These are phyloP conservation scores for Poecilobothrus nobilitatus DNA, from an alignment of 2,888 invertebrate genomes.

Conservation along the genomic window DNA sequence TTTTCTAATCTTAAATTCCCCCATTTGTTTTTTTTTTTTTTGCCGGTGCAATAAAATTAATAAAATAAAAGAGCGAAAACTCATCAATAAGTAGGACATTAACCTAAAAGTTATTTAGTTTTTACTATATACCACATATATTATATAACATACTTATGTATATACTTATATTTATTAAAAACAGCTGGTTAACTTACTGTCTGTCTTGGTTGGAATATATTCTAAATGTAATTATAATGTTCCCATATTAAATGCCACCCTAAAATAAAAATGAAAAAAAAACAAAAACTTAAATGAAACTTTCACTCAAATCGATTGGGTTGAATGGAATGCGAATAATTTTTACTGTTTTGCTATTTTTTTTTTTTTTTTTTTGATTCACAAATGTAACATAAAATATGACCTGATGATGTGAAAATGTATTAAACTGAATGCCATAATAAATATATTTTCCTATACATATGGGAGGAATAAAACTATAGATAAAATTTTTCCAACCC, in stretches of 20 bases:
- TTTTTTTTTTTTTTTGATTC: no score
- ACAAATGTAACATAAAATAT: background rate
- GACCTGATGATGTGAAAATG: slow-evolving; percentile 1
- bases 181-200: background rate
- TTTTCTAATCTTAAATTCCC: background rate
- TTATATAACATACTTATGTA: no score
- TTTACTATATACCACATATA: no score
- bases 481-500: no score
- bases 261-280: no score
- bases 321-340: background rate
- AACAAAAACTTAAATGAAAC: background rate
- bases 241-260: background rate
- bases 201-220: background rate
- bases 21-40: background rate
- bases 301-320: background rate
- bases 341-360: no score
- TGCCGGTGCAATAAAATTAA: no score
- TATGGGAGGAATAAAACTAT: no score
- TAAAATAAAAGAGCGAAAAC: no score
- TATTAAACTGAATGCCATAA: background rate
- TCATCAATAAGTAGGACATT: background rate
- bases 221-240: no score
- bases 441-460: no score
- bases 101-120: background rate
- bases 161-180: background rate